phyloP scores from a whole-genome alignment of 2,888 invertebrate genomes.

The Phytoseiulus persimilis region DNA sequence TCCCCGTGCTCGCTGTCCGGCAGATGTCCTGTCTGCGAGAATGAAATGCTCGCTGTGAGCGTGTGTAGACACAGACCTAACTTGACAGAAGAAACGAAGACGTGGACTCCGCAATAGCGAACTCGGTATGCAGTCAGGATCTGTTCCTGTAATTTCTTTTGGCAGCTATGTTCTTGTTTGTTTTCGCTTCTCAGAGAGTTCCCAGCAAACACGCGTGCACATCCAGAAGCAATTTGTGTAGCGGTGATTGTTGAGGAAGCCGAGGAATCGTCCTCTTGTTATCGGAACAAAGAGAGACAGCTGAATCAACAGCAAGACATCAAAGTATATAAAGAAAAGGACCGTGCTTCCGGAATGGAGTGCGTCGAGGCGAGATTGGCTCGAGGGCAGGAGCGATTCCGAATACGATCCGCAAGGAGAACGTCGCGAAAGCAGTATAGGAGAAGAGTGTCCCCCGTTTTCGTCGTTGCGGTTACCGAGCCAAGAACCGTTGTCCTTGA shows the following conservation, averaged over 20 bases:
- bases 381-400: neutral
- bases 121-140: neutral
- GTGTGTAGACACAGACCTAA: neutral
- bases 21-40: no score
- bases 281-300: neutral
- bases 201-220: neutral
- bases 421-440: neutral
- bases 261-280: neutral
- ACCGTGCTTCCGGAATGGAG: neutral
- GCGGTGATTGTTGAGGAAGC: neutral
- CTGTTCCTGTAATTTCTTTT: neutral
- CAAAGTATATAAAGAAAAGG: neutral
- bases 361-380: neutral
- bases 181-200: neutral
- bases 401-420: neutral
- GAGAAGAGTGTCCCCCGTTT: neutral
- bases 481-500: neutral
- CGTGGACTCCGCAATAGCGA: neutral
- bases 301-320: neutral
- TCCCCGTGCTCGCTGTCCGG: no score
- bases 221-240: neutral
- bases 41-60: neutral
- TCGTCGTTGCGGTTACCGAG: neutral
- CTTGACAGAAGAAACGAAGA: neutral
- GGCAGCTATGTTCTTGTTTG: neutral